Base-by-base conservation (phyloP, 2,113 vertebrate species). In the Gavialis gangeticus region DNA sequence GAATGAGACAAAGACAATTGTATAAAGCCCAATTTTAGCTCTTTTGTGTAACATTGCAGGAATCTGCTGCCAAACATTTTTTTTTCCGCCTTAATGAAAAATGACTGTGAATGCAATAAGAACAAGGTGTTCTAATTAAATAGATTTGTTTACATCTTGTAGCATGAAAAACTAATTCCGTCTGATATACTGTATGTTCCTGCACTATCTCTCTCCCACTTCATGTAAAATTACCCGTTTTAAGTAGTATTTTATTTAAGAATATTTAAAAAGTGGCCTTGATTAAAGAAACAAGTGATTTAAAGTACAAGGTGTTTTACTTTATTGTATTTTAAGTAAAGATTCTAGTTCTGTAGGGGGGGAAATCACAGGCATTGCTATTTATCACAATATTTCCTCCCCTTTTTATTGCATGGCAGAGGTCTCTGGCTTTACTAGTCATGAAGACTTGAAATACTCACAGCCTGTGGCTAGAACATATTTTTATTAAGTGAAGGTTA, bases 121-220 rank as follows among this genome's bases (percentile, higher is more conserved):
- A 98, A 97, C 95, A 98, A 98, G 98, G 98, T 98, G 97, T 98
- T 98, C 97, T 98, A 98, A 98, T 98, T 98, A 98, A 98, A 98
- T 97, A 98, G 98, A 98, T 98, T 98, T 98, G 98, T 98, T 98
- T 98, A 98, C 94, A 98, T 97, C 96, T 97, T 21, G 25, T 96
- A 97, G 89, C 93, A 97, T 66, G 94, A 97, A 98, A 97, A 98
- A 90, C 95, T 98, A 98, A 98, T 98, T 98, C 97, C 92, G 91
- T 95, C 97, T 98, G 97, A 98, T 98, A 98, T 97, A 98, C 89
- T 97, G 95, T 97, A 96, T 9, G 55, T 93, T 95, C 92, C 91
- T 81, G 82, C 85, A 95, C 94, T 98, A 85, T 97, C 93, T 97
- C 93, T 97, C 91, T 97, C 93, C 80, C 58, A 67, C 91, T 97